Percentiles rank a stretch among this genome's conserved stretches.
These are phyloP conservation scores for Spongia lamella DNA, from an alignment of 37 sponge, comb jelly and placozoan species.

Conservation along the genomic window DNA sequence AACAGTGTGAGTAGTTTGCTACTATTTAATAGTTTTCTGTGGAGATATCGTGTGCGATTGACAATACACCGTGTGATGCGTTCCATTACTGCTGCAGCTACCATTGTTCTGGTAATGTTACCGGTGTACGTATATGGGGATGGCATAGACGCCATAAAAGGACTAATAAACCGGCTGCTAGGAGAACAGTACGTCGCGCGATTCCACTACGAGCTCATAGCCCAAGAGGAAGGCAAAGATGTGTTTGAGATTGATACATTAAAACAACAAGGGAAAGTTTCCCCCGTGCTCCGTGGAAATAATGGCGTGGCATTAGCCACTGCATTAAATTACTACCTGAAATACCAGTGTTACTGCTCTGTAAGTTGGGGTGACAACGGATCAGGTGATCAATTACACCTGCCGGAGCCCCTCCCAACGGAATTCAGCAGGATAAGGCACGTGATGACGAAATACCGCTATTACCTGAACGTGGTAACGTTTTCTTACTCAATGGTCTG, in stretches of 20 bases:
- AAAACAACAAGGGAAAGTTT: not conserved
- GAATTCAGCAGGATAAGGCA: too few species aligned
- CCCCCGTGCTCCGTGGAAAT: constrained; percentile 52
- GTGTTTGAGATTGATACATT: constrained; percentile 53
- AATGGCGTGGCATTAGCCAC: constrained; percentile 69
- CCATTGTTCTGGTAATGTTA: too few species aligned
- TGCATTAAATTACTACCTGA: constrained; percentile 69
- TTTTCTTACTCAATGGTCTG: constrained; percentile 77
- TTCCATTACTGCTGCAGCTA: too few species aligned
- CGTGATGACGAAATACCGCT: constrained; percentile 21
- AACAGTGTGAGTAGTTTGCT: too few species aligned
- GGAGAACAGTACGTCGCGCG: constrained; percentile 47
- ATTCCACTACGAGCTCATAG: constrained; percentile 56
- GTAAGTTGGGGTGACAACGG: constrained; percentile 67
- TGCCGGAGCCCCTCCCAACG: constrained; percentile 15
- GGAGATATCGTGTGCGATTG: too few species aligned
- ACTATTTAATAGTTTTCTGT: too few species aligned
- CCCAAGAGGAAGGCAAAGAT: constrained; percentile 22
- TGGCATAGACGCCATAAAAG: constrained; percentile 13
- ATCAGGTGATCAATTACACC: constrained; percentile 55
- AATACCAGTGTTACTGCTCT: constrained; percentile 62
- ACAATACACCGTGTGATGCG: too few species aligned
- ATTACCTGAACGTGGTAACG: constrained; percentile 73
- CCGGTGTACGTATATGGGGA: too few species aligned
- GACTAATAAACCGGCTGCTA: constrained; percentile 50